Evolutionary conservation across 1,140 invertebrate genomes (phyloP), one percentile per base, ranked within the genome.

Genomic region (Bicyclus anynana): DNA sequence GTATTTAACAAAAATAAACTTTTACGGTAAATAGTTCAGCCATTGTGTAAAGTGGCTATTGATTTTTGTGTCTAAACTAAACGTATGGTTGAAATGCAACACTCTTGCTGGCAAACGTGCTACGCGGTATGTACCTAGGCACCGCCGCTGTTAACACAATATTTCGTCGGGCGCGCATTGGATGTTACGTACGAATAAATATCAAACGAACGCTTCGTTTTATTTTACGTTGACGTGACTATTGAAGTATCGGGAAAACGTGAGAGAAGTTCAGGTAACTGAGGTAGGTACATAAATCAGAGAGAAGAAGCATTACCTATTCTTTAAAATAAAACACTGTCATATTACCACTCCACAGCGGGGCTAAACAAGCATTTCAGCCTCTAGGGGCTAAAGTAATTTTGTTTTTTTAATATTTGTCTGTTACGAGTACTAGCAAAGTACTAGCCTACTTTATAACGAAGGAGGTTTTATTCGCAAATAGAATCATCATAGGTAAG

Each of bases 1-100:
- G 26, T 5, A 27, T 27, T 10, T 12, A 33, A 3, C 9, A 10
- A 33, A n/a, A 33, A 33, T 7, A 29, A 4, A 3, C 29, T 33
- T 12, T 33, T 12, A 33, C 29, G 1, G 0, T 12, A 33, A 33
- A 12, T 12, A 3, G 29, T 40, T 13, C 14, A 40, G 37, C 37
- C 12, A 23, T 44, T 21, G 42, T 16, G 18, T 44, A 18, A 44
- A 44, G 12, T n/a, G 10, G n/a, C 17, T 44, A 21, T 44, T 21
- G 18, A 44, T 44, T 44, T 44, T 44, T 44, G 20, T 44, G 42
- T 44, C 42, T 44, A 44, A 44, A 44, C 42, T 44, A 44, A 44
- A 44, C 42, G 21, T 17, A 20, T n/a, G 42, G 18, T 44, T 7
- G 17, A 18, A 44, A 44, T 44, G 18, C 21, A 44, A 18, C 18